Conservation (phyloP, 2,888 invertebrate species). For the Pseudococcus viburni region DNA sequence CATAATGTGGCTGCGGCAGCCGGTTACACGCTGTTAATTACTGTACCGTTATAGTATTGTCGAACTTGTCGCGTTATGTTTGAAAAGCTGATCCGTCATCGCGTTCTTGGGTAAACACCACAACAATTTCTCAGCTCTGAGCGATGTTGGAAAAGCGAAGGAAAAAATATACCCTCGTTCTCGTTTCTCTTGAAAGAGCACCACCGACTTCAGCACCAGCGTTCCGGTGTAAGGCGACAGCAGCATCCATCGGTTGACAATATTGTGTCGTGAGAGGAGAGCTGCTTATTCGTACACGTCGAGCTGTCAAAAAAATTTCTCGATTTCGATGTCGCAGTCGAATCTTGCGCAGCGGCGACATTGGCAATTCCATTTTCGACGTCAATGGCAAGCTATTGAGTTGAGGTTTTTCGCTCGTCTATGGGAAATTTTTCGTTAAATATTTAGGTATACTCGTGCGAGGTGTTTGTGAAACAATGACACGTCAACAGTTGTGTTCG, state of each 20-base stretch:
- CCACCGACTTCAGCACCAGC: neutral
- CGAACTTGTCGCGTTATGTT: constrained; percentile 24
- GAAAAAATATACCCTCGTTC: constrained; percentile 3
- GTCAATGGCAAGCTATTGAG: neutral
- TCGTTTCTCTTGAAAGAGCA: neutral
- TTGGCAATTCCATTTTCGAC: neutral
- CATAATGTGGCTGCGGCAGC: neutral
- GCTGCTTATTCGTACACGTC: neutral
- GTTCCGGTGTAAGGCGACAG: neutral
- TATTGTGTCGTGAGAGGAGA: neutral
- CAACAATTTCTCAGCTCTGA: neutral
- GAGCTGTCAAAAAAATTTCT: constrained; percentile 22
- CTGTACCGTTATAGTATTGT: constrained; percentile 33
- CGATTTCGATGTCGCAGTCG: neutral
- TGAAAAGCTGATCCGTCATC: constrained; percentile 32
- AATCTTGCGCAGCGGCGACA: neutral
- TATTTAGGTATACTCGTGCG: neutral
- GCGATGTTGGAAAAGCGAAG: neutral
- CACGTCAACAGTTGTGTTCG: neutral
- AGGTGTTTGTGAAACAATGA: neutral
- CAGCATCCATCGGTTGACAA: neutral
- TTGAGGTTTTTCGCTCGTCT: neutral
- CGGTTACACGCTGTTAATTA: constrained; percentile 23
- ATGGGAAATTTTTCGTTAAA: neutral
- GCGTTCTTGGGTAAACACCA: constrained; percentile 1